Evolutionary conservation across 2,113 vertebrate species (phyloP), one percentile per base, ranked within the genome.

Genomic region (Elachura formosa): DNA sequence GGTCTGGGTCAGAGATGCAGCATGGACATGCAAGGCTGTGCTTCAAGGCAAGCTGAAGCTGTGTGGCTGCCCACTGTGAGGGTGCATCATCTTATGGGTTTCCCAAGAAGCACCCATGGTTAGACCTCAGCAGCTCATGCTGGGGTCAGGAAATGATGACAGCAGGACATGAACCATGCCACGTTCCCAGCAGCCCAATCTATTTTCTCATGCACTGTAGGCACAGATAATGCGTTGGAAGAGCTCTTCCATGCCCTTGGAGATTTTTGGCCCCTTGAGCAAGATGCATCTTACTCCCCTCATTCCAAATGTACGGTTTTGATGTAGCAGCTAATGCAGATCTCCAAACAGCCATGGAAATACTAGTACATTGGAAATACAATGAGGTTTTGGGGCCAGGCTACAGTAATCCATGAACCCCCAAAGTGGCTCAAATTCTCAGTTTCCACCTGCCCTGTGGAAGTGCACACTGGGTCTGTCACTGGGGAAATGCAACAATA

Each of bases 261-360:
- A 51, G 16, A 41, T 19, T 67, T 69, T 59, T 43, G 52, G 31
- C 22, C 24, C 6, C 46, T 9, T 38, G 15, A 75, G 11, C 5
- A 56, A 31, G 23, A 12, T 10, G 45, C 23, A 61, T 59, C 43
- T 74, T 38, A 56, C 20, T 62, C 11, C 25, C 2, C 8, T 62
- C 23, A 18, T 19, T 12, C 17, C 0, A 0, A 34, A 71, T 2
- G 1, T 16, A 15, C 12, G n/a, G 40, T 73, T 86, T 91, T 84
- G 21, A 21, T 31, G 24, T 19, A 45, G 24, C 7, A 51, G 48
- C 29, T 80, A 48, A 81, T 62, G 28, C 2, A 78, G 28, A 55
- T 33, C 10, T 80, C 46, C 40, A 80, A 88, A 80, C 4, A 67
- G 43, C 7, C 45, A 59, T 11, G 38, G 46, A 54, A 80, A 86